Evolutionary conservation across 1,140 invertebrate species (phyloP), one percentile per base, ranked within the genome.

Genomic region (Gryllus bimaculatus): DNA sequence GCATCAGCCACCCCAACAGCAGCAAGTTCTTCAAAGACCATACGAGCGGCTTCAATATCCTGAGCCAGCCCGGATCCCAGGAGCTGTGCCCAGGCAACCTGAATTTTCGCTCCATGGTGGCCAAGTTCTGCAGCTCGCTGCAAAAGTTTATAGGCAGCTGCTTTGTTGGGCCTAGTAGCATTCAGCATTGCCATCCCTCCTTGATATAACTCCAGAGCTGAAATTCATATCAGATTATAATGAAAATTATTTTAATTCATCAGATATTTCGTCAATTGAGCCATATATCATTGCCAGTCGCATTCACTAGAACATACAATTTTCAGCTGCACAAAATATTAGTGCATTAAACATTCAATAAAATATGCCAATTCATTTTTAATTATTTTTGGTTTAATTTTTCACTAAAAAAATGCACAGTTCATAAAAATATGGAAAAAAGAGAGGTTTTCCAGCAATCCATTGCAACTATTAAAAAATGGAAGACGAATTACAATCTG

Each of bases 61-160:
- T 95, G 91, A 77, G 89, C 89, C 18, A 90, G 83, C 79, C 88
- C 86, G 39, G 89, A 87, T 4, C 97, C 97, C 82, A 98, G 91
- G 6, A 99, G 85, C 80, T 93, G 89, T 0, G 92, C 93, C 93
- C 96, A 97, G 0, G 95, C 96, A 8, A 98, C 84, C 84, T 93
- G 90, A 79, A 95, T 93, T 83, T 92, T 89, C 0, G 97, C 93
- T 81, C 93, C 91, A 8, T 87, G 86, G 84, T 98, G 94, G 54
- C 95, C 95, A 21, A 92, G 86, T 75, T 92, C 90, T 0, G 95
- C 93, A 0, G 96, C 94, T 81, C 91, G 86, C 48, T 90, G 87
- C 8, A 97, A 86, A 73, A 93, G 83, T 75, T 89, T 86, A 82
- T 93, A 93, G 8, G 91, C 91, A 78, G 89, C 88, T 0, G 87